phyloP scores from a whole-genome alignment of 1,140 invertebrate species.

The Trichomalopsis sarcophagae region DNA sequence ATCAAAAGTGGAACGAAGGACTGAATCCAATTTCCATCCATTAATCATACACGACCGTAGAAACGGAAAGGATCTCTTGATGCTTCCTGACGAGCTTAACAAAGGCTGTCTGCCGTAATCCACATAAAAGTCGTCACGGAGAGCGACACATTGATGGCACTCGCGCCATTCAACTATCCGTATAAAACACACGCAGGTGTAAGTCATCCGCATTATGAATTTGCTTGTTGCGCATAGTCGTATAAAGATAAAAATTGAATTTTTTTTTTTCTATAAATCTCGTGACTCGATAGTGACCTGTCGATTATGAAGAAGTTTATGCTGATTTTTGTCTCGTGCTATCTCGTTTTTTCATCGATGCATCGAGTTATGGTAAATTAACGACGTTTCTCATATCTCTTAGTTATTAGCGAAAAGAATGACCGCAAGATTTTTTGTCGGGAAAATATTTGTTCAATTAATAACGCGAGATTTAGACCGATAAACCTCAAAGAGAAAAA shows the following conservation, averaged over 20 bases:
- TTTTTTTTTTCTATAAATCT: slow-evolving; percentile 20
- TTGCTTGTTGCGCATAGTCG: neutral
- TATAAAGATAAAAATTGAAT: neutral
- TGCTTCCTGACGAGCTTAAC: neutral
- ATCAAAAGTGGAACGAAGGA: too few relatives aligned
- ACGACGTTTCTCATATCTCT: neutral
- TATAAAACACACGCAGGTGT: neutral
- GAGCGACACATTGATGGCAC: slow-evolving; percentile 6
- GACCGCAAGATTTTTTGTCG: too few relatives aligned
- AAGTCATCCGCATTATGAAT: neutral
- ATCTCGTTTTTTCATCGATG: neutral
- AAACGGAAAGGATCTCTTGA: neutral
- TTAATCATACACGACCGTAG: neutral
- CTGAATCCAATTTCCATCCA: neutral
- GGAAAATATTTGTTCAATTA: too few relatives aligned
- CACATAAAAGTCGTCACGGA: neutral
- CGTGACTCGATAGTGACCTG: neutral
- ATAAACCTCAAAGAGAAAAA: too few relatives aligned
- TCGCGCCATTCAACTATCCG: neutral
- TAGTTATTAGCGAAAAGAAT: too few relatives aligned
- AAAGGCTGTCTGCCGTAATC: slow-evolving; percentile 14
- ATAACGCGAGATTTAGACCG: too few relatives aligned
- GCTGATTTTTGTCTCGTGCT: neutral
- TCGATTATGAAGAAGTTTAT: slow-evolving; percentile 10
- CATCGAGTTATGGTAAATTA: slow-evolving; percentile 36